Conservation (phyloP, 1,140 invertebrate species). For the Aradophagus sp. region DNA sequence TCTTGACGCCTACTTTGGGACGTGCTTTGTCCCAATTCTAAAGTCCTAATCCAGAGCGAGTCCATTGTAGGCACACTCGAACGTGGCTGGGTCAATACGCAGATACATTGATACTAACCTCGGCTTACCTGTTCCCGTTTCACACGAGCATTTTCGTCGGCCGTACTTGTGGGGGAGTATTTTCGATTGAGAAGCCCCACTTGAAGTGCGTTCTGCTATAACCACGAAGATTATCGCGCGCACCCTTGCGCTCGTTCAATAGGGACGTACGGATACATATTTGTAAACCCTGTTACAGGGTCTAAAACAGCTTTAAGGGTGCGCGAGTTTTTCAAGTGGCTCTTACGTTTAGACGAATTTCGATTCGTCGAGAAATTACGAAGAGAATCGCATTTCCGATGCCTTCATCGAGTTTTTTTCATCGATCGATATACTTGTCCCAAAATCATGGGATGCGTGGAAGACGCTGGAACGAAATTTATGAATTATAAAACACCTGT, state of each 20-base stretch:
- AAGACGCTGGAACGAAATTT: no score
- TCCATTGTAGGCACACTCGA: slow-evolving; percentile 11
- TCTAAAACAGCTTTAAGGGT: slow-evolving; percentile 33
- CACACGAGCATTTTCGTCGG: slow-evolving; percentile 39
- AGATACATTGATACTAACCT: slow-evolving; percentile 17
- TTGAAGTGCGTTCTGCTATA: slow-evolving; percentile 23
- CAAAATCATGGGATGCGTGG: no score
- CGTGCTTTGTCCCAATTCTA: slow-evolving; percentile 12
- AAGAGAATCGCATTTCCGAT: slow-evolving; percentile 10
- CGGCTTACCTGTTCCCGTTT: slow-evolving; percentile 41
- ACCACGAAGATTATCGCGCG: slow-evolving; percentile 43
- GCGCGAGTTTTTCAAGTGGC: slow-evolving; percentile 29
- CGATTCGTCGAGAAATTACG: background rate
- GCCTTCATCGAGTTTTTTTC: no score
- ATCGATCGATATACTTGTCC: no score
- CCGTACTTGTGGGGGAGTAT: slow-evolving; percentile 36
- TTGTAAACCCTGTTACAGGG: slow-evolving; percentile 38
- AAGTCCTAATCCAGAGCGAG: slow-evolving; percentile 14
- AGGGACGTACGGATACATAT: slow-evolving; percentile 41
- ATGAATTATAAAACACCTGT: no score
- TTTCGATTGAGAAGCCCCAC: slow-evolving; percentile 41
- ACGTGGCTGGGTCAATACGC: slow-evolving; percentile 23
- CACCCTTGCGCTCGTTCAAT: slow-evolving; percentile 32
- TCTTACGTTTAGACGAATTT: slow-evolving; percentile 25
- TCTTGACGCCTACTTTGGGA: no score